A percentile compares a stretch with the other conserved stretches of the same genome.
Evolutionary conservation across 2,888 invertebrate genomes (phyloP).

Genomic region (Teleiodes luculella): DNA sequence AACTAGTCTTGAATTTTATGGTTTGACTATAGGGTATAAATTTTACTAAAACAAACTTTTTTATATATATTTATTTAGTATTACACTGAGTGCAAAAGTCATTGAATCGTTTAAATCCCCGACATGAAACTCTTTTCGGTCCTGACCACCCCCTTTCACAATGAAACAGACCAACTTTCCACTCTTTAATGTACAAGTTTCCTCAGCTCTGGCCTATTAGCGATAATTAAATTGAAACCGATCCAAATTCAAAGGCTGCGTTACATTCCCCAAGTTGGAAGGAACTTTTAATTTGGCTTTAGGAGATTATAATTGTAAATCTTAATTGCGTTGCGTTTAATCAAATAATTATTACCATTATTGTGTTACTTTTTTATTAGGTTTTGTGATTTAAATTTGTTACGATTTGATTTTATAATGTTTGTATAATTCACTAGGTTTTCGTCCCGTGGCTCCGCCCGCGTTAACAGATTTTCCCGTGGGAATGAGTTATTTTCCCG

Average conservation of each 20-base stretch:
- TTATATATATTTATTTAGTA: no score
- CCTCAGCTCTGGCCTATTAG: slow-evolving; percentile 48
- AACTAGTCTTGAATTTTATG: no score
- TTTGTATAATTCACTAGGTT: no score
- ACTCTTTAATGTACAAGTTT: slow-evolving; percentile 47
- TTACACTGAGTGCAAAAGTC: no score
- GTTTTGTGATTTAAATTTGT: no score
- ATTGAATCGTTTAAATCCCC: not conserved
- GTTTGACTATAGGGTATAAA: no score
- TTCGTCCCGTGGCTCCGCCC: no score
- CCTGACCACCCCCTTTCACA: not conserved
- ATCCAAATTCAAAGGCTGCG: slow-evolving; percentile 49
- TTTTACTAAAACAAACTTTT: no score
- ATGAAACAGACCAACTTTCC: not conserved
- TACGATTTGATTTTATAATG: no score
- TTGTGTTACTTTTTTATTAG: no score
- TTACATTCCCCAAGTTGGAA: slow-evolving; percentile 41
- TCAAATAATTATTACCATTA: not conserved
- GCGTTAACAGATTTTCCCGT: no score
- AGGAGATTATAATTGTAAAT: slow-evolving; percentile 6
- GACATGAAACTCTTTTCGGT: not conserved
- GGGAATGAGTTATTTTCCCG: no score
- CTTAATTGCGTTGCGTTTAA: slow-evolving; percentile 3
- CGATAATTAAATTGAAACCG: slow-evolving; percentile 61
- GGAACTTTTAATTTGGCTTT: slow-evolving; percentile 4